Evolutionary conservation across 2,797 vertebrate species (phyloP).

Genomic region (Anisognathus igniventris): DNA sequence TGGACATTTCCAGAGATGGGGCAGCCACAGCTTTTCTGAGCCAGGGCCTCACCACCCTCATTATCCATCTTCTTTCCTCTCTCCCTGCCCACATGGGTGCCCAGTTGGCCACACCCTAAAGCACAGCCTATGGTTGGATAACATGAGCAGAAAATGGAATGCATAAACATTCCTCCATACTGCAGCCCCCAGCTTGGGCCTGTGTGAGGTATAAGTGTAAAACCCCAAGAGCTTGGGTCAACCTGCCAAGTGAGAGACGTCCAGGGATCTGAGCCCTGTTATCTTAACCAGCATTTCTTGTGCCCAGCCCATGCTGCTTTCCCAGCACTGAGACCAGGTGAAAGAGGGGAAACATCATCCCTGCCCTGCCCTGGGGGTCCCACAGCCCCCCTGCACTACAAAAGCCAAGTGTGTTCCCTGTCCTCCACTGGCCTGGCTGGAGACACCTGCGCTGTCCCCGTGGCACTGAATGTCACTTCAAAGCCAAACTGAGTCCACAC

Average conservation of each 20-base stretch:
- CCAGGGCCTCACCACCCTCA: background rate
- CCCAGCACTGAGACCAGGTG: fast-evolving
- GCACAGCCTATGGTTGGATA: fast-evolving
- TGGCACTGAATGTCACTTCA: background rate
- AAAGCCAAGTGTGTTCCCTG: background rate
- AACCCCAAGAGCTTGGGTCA: background rate
- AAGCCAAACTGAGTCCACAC: background rate
- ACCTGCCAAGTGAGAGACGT: background rate
- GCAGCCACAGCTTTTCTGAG: background rate
- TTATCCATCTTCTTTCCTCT: background rate
- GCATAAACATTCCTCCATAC: fast-evolving
- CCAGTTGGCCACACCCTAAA: background rate
- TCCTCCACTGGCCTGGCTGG: background rate
- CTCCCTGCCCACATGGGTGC: background rate
- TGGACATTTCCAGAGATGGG: background rate
- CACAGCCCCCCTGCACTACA: fast-evolving
- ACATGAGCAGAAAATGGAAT: background rate
- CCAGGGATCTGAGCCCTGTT: background rate
- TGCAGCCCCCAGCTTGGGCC: background rate
- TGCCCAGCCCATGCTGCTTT: background rate
- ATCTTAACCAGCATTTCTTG: fast-evolving
- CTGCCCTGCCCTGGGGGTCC: too few species aligned
- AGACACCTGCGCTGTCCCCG: background rate
- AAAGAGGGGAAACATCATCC: background rate
- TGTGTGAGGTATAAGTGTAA: background rate